Percentiles rank a stretch among this genome's conserved stretches.
These are phyloP conservation scores for Geodia barretti DNA, from an alignment of 37 sponge, comb jelly and placozoan species.

Conservation along the genomic window DNA sequence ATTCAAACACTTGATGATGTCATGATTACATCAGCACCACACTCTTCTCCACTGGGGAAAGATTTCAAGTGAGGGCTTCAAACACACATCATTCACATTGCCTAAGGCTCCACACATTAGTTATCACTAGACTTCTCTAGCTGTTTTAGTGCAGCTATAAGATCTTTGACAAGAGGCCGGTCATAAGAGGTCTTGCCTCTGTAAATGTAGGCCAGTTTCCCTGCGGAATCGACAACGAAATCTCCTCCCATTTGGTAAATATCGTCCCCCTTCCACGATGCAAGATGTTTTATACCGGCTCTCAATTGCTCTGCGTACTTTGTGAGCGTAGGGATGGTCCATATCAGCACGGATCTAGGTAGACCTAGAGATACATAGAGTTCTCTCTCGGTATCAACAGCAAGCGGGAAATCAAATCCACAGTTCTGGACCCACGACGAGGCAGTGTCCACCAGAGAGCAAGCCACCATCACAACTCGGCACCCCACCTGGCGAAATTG, in stretches of 20 bases:
- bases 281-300: background rate
- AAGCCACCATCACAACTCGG: slow-evolving; percentile 22
- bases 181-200: slow-evolving; percentile 38
- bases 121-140: background rate
- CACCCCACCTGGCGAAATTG: background rate
- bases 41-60: background rate
- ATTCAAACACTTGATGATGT: background rate
- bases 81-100: too few relatives aligned
- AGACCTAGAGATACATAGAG: slow-evolving; percentile 59
- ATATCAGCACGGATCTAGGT: slow-evolving; percentile 30
- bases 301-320: slow-evolving; percentile 51
- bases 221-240: slow-evolving; percentile 54
- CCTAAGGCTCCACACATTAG: too few relatives aligned
- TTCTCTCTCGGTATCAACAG: slow-evolving; percentile 13
- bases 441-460: background rate
- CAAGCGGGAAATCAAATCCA: slow-evolving; percentile 2
- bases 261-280: slow-evolving; percentile 52
- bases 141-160: background rate
- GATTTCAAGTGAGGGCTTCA: background rate
- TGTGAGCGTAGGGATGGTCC: slow-evolving; percentile 20
- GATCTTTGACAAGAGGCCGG: slow-evolving; percentile 40
- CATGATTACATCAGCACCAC: background rate
- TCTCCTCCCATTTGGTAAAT: slow-evolving; percentile 67
- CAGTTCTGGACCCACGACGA: slow-evolving; percentile 21
- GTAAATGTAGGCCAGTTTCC: slow-evolving; percentile 50